Base-by-base conservation (phyloP, 2,113 vertebrate species). In the Pipa parva region DNA sequence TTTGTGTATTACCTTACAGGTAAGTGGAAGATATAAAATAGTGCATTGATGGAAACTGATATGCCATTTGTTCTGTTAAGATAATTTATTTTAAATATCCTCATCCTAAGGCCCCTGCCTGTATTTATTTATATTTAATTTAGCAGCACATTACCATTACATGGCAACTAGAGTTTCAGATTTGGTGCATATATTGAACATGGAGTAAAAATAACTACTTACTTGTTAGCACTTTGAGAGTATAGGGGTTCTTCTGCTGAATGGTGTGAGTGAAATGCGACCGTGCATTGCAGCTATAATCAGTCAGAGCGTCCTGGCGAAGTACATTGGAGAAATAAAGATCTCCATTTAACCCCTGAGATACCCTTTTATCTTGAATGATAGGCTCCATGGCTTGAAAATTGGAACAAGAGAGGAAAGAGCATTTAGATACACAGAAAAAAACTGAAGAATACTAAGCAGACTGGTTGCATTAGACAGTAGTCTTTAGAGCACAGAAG, bases 221-320 rank as follows among this genome's bases (percentile, higher is more conserved):
- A 99, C 97, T 97, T 79, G 91, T 90, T 56, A 87, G 86, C 63
- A 99, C 91, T 85, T 88, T 95, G 78, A 99, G 93, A 22, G 80
- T 93, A 81, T 89, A 95, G 2, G 97, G 92, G 75, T 99, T 97
- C 77, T 99, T 99, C 86, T 99, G 95, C 80, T 99, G 97, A 74
- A 99, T 99, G 79, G 97, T 99, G 80, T 97, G 93, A 18, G 95
- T 99, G 80, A 97, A 98, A 63, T 84, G 88, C 80, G 98, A 99
- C 49, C 96, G 95, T 0, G 97, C 97, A 0, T 94, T 98, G 84
- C 97, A 99, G 88, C 93, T 96, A 86, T 98, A 99, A 88, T 99
- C 97, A 0, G 86, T 93, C 55, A 83, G 81, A 49, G 89, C 85
- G 2, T 99, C 97, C 73, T 86, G 89, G 6, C 85, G 81, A 72